These are phyloP conservation scores for Actinia equina DNA, from an alignment of 64 coral and sea anemone species.

Conservation along the genomic window DNA sequence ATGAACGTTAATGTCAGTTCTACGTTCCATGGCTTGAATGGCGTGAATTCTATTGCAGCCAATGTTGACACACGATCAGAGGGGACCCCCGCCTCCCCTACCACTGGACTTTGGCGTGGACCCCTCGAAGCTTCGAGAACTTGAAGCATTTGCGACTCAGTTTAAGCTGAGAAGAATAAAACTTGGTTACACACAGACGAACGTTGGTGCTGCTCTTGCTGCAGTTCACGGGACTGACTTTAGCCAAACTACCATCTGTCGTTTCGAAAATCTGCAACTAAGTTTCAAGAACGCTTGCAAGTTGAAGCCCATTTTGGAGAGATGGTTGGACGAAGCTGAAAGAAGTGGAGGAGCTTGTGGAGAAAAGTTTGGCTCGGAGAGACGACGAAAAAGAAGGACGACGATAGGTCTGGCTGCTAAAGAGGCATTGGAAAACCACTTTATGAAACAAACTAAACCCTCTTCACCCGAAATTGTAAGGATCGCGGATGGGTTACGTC, in stretches of 20 bases:
- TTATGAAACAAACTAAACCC: conserved; percentile 91
- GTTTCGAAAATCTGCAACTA: conserved; percentile 97
- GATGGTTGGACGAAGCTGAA: conserved; percentile 96
- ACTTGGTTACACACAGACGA: conserved; percentile 94
- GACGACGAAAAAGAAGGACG: conserved; percentile 79
- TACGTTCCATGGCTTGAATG: conserved; percentile 35
- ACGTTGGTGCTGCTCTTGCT: conserved; percentile 86
- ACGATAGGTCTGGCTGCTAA: conserved; percentile 96
- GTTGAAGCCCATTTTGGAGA: conserved; percentile 87
- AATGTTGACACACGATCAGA: conserved; percentile 35
- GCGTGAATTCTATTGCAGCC: conserved; percentile 45
- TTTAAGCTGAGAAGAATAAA: conserved; percentile 96
- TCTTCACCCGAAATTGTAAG: conserved; percentile 87
- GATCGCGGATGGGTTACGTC: conserved; percentile 82
- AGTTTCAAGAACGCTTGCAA: conserved; percentile 99
- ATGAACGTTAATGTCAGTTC: conserved; percentile 51
- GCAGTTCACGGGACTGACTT: conserved; percentile 96
- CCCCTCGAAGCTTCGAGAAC: conserved; percentile 79
- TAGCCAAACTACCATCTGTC: conserved; percentile 98
- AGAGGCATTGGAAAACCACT: conserved; percentile 90
- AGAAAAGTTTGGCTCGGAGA: conserved; percentile 74
- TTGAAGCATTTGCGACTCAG: conserved; percentile 92
- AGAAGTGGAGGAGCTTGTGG: conserved; percentile 62
- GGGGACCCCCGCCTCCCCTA: conserved; percentile 33
- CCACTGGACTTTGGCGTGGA: conserved; percentile 79